Base-by-base conservation (phyloP, 2,797 vertebrate species). In the Oceanodroma leucorhoa region DNA sequence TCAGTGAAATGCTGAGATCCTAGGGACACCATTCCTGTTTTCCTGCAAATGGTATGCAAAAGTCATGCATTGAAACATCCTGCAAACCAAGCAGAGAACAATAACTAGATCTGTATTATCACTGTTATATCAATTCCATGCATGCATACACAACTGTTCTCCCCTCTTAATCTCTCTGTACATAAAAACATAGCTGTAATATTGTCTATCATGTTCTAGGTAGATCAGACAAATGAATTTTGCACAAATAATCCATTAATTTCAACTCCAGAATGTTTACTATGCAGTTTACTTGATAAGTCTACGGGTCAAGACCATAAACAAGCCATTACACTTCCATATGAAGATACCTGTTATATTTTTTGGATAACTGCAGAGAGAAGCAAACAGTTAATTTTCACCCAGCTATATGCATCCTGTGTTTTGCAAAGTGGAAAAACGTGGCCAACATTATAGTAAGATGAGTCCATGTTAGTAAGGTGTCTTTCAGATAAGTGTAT, bases 401-500 rank as follows among this genome's bases (percentile, higher is more conserved):
- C 4, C 4, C 46, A 29, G 21, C 45, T 55, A 29, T 6, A 41
- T 2, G 6, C 38, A 69, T 36, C 29, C 8, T 67, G 50, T 29
- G 5, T 61, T 83, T 77, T 65, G 40, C 21, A 14, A 4, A 61
- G 19, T 53, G 11, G 27, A n/a, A 83, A 38, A 53, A 87, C 11
- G 18, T 38, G 21, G 58, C 23, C 16, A 85, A 14, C 21, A 14
- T n/a, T 53, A 58, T 4, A 72, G 20, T 29, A 83, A 66, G 55
- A 5, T 0, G 0, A 77, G 64, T 7, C 55, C 34, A 32, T 23
- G 5, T 27, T 38, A 45, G 23, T 19, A 77, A 82, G 41, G 16
- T 67, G 40, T 36, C 34, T 72, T 91, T 73, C 51, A 88, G 34
- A 6, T 27, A 90, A 88, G 10, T 16, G 16, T 24, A 13, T 17